Conservation (phyloP, 1,140 invertebrate genomes). For the Tribolium castaneum region DNA sequence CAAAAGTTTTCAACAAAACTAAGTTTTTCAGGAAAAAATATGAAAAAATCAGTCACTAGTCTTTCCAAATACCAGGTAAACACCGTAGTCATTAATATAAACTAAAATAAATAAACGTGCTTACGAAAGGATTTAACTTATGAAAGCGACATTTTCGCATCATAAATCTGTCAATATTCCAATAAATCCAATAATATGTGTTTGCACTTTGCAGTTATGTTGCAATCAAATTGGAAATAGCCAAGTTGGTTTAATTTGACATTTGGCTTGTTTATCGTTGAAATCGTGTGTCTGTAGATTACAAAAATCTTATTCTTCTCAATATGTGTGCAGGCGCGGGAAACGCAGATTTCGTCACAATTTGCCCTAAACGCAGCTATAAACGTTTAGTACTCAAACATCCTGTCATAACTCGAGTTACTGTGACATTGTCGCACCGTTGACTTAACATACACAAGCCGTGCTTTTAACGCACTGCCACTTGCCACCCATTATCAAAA, state of each 20-base stretch:
- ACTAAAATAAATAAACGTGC: too few species aligned
- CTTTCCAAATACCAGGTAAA: too few species aligned
- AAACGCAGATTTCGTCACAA: slow-evolving; percentile 31
- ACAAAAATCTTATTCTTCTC: background rate
- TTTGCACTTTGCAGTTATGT: background rate
- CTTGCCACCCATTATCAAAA: slow-evolving; percentile 9
- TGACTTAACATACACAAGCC: slow-evolving; percentile 36
- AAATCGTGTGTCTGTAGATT: background rate
- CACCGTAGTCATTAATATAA: too few species aligned
- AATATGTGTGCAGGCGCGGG: background rate
- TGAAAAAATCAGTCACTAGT: too few species aligned
- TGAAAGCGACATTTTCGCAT: background rate
- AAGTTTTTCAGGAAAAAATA: too few species aligned
- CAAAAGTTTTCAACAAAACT: too few species aligned
- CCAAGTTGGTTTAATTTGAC: background rate
- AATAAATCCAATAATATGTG: background rate
- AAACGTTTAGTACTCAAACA: slow-evolving; percentile 45
- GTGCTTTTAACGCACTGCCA: slow-evolving; percentile 26
- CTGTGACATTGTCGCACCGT: slow-evolving; percentile 45
- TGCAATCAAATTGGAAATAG: background rate
- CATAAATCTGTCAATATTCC: background rate
- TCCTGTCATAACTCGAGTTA: slow-evolving; percentile 47
- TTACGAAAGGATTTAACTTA: background rate
- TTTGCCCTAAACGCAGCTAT: slow-evolving; percentile 38
- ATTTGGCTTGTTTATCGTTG: background rate